These are phyloP conservation scores for Flexamia atlantica DNA, from an alignment of 2,888 invertebrate species.

Conservation along the genomic window DNA sequence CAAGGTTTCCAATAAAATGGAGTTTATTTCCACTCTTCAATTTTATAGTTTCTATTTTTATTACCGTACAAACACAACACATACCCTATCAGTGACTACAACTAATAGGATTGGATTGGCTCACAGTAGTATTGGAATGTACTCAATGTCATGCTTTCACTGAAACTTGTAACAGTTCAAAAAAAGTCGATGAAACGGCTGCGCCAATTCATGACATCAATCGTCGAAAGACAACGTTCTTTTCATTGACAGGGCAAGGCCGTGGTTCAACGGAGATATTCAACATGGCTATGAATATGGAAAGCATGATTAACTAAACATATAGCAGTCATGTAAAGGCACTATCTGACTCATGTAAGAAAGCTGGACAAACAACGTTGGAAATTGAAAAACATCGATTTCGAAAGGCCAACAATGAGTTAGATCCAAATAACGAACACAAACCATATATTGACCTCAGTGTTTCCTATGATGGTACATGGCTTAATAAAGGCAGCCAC, in stretches of 20 bases:
- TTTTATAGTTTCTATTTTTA: not conserved
- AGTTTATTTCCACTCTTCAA: constrained; percentile 10
- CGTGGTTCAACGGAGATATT: constrained; percentile 10
- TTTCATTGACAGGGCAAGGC: not conserved
- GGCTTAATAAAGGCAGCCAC: constrained; percentile 29
- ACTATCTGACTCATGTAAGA: too few relatives aligned
- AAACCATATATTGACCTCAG: constrained; percentile 10
- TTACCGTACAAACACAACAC: not conserved
- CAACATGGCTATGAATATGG: constrained; percentile 36
- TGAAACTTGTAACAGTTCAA: not conserved
- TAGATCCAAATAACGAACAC: not conserved
- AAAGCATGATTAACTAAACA: not conserved
- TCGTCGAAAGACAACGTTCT: constrained; percentile 12
- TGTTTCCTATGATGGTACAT: constrained; percentile 37
- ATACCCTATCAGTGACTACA: not conserved
- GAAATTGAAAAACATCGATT: constrained; percentile 14
- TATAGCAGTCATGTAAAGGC: not conserved
- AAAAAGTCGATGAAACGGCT: not conserved
- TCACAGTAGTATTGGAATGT: constrained; percentile 4
- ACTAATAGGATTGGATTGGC: constrained; percentile 10
- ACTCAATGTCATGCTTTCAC: not conserved
- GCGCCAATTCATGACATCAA: constrained; percentile 24
- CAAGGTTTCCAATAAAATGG: constrained; percentile 2
- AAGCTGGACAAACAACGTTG: not conserved
- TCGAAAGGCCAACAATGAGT: not conserved